Evolutionary conservation across 2,113 vertebrate species (phyloP), one percentile per base, ranked within the genome.

Genomic region (Pachycephala philippinensis): DNA sequence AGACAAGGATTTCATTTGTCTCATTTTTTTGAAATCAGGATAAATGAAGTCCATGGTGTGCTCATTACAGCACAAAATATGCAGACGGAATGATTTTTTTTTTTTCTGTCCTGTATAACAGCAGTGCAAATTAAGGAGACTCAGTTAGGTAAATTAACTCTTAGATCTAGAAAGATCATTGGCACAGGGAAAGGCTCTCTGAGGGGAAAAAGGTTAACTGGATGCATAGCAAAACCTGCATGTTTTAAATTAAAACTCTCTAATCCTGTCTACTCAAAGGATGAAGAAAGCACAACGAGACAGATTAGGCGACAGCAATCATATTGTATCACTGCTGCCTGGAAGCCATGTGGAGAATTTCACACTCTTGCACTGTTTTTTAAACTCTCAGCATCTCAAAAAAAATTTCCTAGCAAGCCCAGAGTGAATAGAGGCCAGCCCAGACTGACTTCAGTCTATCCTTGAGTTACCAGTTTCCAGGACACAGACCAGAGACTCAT

Each of bases 181-280:
- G 52, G 47, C 60, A 71, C 6, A 86, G 49, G 68, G 75, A 90
- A 95, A 96, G 52, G 56, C 72, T 87, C 76, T 93, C 52, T 20
- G 56, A 94, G 72, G 79, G 77, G 72, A 92, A 78, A 93, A 96
- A 96, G 83, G 89, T 95, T 96, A 96, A 96, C 84, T 81, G 89
- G 33, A 89, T 95, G 86, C 76, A 93, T 18, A 92, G 69, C 64
- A 95, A 93, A 96, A 95, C 59, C 86, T 92, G 86, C 83, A 71
- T 95, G 75, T 95, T 95, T 96, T 90, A 95, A 92, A 77, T 92
- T 94, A 93, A 93, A 96, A 94, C 71, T 70, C 84, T 90, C 76
- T 88, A 95, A 96, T 93, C 92, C 90, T 71, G 52, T 75, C 95
- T 84, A 77, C 83, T 91, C 83, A 86, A 95, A 96, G 71, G 95